These are phyloP conservation scores for Brachyalestes nurse DNA, from an alignment of 2,797 vertebrate species.

Conservation along the genomic window DNA sequence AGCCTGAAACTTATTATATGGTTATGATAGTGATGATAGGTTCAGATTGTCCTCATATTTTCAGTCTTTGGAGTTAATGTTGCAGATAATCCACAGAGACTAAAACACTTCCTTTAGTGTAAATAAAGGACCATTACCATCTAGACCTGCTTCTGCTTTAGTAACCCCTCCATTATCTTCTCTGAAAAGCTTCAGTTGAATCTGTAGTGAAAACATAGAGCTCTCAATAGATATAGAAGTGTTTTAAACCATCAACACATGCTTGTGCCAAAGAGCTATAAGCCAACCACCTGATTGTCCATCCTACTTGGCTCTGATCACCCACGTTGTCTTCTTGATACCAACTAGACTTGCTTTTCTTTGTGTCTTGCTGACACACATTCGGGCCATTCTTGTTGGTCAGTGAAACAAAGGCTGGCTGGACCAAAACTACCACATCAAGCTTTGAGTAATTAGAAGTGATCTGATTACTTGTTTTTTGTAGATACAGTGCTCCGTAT, in stretches of 20 bases:
- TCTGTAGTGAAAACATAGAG: neutral
- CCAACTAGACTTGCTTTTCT: neutral
- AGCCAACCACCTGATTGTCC: neutral
- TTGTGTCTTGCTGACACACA: neutral
- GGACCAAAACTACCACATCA: neutral
- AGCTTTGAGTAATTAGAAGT: neutral
- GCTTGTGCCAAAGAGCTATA: conserved; percentile 25
- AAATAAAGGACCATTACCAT: neutral
- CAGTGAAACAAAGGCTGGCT: neutral
- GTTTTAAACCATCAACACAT: neutral
- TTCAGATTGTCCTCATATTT: neutral
- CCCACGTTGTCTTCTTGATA: neutral
- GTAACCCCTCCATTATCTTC: neutral
- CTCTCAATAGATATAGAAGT: neutral
- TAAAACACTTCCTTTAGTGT: neutral
- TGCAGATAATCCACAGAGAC: neutral
- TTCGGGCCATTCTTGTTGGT: neutral
- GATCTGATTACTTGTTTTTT: neutral
- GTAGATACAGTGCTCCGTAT: neutral
- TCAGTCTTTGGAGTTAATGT: neutral
- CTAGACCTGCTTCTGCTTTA: neutral
- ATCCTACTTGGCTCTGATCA: conserved; percentile 4
- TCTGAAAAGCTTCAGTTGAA: neutral
- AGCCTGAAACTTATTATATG: neutral
- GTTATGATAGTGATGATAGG: neutral